Evolutionary conservation across 1,140 invertebrate genomes (phyloP).

Genomic region (Drosophila arizonae): DNA sequence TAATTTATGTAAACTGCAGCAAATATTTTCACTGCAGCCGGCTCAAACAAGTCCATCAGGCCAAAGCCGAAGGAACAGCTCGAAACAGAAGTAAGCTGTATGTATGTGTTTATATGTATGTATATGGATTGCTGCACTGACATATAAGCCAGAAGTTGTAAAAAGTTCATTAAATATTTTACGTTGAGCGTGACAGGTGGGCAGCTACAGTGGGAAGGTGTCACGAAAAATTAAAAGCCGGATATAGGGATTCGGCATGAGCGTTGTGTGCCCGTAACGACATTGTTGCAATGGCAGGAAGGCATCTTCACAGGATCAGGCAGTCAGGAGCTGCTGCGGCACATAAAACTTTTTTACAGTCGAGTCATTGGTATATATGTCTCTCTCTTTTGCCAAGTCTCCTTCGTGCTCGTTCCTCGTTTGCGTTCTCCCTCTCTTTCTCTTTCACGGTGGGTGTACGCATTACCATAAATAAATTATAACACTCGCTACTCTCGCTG

Average conservation of each 20-base stretch:
- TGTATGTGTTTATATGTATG: neutral
- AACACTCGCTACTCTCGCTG: slow-evolving; percentile 72
- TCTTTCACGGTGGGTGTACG: slow-evolving; percentile 45
- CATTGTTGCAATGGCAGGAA: slow-evolving; percentile 45
- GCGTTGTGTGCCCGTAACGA: slow-evolving; percentile 65
- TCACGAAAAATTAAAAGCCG: slow-evolving; percentile 74
- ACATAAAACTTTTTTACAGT: slow-evolving; percentile 62
- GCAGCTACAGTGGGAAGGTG: slow-evolving; percentile 53
- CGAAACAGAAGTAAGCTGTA: slow-evolving; percentile 10
- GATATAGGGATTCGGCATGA: slow-evolving; percentile 73
- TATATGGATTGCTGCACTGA: slow-evolving; percentile 11
- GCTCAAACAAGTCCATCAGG: neutral
- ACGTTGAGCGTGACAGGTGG: slow-evolving; percentile 41
- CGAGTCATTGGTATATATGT: slow-evolving; percentile 23
- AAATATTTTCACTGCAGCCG: neutral
- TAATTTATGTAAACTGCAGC: slow-evolving; percentile 3
- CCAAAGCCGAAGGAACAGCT: neutral
- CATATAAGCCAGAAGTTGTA: slow-evolving; percentile 33
- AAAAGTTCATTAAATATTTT: slow-evolving; percentile 75
- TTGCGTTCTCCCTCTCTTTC: neutral
- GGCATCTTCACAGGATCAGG: slow-evolving; percentile 17
- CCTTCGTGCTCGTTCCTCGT: neutral
- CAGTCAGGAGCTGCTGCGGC: slow-evolving; percentile 20
- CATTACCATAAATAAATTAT: slow-evolving; percentile 81
- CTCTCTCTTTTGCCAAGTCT: neutral